Conservation (phyloP, 2,113 vertebrate species). For the Pheucticus melanocephalus region DNA sequence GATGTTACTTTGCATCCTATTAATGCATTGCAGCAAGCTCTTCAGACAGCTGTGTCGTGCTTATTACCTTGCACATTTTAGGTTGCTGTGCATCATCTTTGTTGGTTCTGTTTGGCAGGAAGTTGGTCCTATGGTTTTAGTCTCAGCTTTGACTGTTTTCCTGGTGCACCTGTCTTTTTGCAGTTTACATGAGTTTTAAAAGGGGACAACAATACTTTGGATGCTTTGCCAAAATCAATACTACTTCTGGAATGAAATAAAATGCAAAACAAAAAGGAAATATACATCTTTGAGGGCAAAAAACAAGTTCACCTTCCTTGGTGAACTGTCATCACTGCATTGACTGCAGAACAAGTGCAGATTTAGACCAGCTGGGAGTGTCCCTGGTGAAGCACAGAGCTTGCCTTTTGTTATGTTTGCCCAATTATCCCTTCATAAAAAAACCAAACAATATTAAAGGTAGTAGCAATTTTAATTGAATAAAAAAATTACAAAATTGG, state of each 20-base stretch:
- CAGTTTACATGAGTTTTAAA: not conserved
- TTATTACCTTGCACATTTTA: not conserved
- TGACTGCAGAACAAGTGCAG: rapidly evolving
- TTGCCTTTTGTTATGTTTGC: not conserved
- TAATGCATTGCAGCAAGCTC: not conserved
- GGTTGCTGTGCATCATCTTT: not conserved
- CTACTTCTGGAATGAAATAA: not conserved
- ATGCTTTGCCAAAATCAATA: not conserved
- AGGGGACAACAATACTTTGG: not conserved
- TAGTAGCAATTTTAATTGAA: no score
- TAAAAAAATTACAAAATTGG: no score
- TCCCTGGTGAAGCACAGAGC: not conserved
- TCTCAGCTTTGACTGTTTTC: not conserved
- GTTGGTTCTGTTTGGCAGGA: not conserved
- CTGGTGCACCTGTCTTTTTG: not conserved
- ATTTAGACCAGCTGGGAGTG: not conserved
- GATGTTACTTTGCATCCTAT: not conserved
- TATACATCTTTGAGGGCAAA: not conserved
- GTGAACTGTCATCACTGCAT: not conserved
- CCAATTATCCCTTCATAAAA: no score
- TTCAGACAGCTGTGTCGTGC: not conserved
- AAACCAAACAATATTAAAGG: no score
- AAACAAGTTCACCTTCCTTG: not conserved
- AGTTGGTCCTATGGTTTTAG: not conserved
- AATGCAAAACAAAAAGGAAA: not conserved